Evolutionary conservation across 2,797 vertebrate genomes (phyloP).

Genomic region (Ficedula albicollis): DNA sequence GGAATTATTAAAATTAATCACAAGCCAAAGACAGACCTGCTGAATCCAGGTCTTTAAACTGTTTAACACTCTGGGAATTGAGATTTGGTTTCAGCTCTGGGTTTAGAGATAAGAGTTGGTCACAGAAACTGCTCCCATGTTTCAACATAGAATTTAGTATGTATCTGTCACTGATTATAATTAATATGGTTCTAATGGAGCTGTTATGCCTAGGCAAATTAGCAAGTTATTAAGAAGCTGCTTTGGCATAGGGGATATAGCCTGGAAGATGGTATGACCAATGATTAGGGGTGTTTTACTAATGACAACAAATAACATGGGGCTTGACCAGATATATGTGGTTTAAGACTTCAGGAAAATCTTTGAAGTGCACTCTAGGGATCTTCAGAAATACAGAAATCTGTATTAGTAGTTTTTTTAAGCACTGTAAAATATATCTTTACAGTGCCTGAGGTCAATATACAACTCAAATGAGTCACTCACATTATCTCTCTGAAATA

Average conservation of each 20-base stretch:
- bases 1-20: neutral
- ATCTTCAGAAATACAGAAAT: neutral
- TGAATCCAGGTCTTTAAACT: neutral
- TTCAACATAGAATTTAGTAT: neutral
- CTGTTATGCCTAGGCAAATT: neutral
- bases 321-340: neutral
- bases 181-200: neutral
- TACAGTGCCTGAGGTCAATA: neutral
- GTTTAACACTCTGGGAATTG: neutral
- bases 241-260: neutral
- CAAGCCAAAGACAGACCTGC: neutral
- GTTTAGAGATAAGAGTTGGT: neutral
- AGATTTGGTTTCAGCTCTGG: neutral
- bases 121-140: neutral
- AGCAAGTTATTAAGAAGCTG: neutral
- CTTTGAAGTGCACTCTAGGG: neutral
- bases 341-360: constrained; percentile 6
- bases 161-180: neutral
- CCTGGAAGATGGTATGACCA: neutral
- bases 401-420: constrained; percentile 35
- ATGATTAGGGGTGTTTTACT: neutral
- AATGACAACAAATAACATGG: neutral
- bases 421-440: neutral
- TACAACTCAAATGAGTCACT: constrained; percentile 20
- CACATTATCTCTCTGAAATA: constrained; percentile 15